These are phyloP conservation scores for Noctilio leporinus DNA, from an alignment of 2,113 vertebrate genomes.

Conservation along the genomic window DNA sequence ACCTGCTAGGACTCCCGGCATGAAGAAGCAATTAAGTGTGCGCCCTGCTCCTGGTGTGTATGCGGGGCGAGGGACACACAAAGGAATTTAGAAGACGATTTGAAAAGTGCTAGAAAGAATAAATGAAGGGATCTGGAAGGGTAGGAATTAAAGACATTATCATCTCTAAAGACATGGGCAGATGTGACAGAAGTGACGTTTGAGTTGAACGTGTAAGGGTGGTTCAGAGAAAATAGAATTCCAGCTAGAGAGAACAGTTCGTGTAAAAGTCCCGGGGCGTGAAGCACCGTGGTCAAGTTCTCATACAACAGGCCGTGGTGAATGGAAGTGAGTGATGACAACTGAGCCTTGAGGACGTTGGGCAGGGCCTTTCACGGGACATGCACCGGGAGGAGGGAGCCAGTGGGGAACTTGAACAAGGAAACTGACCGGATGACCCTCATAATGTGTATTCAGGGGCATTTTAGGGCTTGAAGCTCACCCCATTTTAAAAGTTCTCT, in stretches of 20 bases:
- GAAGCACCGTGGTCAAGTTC: background rate
- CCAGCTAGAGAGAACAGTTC: background rate
- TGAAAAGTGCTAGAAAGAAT: background rate
- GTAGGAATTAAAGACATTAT: background rate
- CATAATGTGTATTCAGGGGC: background rate
- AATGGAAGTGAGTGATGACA: background rate
- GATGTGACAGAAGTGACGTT: background rate
- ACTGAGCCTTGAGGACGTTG: too few species aligned
- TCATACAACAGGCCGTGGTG: background rate
- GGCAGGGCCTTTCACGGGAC: too few species aligned
- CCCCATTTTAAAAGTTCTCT: background rate
- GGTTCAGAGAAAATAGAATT: background rate
- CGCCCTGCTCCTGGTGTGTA: background rate
- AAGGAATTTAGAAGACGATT: background rate
- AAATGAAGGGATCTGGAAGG: background rate
- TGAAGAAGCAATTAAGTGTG: background rate
- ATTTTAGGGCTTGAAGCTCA: background rate
- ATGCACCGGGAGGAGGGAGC: accelerated
- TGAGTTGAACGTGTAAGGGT: background rate
- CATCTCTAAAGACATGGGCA: background rate
- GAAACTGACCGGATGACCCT: too few species aligned
- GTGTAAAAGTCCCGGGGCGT: background rate
- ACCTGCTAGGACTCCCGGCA: background rate
- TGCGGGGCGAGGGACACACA: too few species aligned
- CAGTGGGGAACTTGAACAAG: background rate